phyloP scores from a whole-genome alignment of 2,888 invertebrate genomes.

The Ariolimax columbianus region DNA sequence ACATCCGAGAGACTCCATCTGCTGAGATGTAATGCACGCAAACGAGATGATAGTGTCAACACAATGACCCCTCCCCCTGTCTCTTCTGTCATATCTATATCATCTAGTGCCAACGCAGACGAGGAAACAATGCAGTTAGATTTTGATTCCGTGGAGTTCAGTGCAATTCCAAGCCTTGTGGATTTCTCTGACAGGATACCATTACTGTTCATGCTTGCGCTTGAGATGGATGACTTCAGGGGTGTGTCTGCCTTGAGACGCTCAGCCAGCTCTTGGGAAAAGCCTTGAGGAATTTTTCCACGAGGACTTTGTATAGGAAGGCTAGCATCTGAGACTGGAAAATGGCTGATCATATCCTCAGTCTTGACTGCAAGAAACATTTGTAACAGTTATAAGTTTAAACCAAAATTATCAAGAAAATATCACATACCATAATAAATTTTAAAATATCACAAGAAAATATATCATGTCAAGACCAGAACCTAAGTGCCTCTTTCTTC shows the following conservation, averaged over 20 bases:
- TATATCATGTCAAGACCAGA: too few species aligned
- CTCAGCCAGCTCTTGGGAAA: slow-evolving; percentile 45
- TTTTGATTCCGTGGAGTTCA: slow-evolving; percentile 49
- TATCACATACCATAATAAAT: too few species aligned
- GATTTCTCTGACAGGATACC: slow-evolving; percentile 33
- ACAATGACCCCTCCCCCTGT: slow-evolving; percentile 56
- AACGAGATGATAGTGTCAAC: slow-evolving; percentile 42
- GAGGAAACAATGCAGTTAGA: slow-evolving; percentile 58
- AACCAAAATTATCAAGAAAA: background rate
- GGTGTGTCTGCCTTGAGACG: slow-evolving; percentile 40
- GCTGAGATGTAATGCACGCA: slow-evolving; percentile 34
- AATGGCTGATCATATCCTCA: slow-evolving; percentile 33
- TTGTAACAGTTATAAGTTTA: too few species aligned
- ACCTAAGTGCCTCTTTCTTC: too few species aligned
- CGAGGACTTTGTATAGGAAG: slow-evolving; percentile 57
- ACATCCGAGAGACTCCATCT: slow-evolving; percentile 52
- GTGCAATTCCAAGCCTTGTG: slow-evolving; percentile 29
- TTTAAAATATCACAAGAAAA: too few species aligned
- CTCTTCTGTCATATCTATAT: slow-evolving; percentile 53
- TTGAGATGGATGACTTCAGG: slow-evolving; percentile 18
- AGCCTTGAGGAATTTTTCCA: slow-evolving; percentile 44
- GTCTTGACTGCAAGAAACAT: slow-evolving; percentile 24
- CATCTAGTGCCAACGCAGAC: slow-evolving; percentile 53
- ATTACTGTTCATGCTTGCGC: slow-evolving; percentile 25
- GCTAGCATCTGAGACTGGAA: slow-evolving; percentile 33